Conservation (phyloP, 2,113 vertebrate species). For the Rhinichthys klamathensis region DNA sequence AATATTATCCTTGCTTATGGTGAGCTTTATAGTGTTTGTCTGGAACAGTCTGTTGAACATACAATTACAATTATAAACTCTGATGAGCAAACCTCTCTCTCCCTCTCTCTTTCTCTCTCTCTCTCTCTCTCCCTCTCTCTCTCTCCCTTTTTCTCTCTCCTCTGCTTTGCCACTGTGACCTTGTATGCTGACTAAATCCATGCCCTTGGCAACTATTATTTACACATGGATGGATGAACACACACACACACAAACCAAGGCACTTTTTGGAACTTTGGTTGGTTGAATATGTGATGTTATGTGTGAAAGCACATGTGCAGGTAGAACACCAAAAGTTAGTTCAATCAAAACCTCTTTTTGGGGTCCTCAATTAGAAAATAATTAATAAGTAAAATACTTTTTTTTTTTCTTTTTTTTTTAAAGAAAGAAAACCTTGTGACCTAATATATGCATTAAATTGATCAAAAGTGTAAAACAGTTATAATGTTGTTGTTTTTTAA, state of each 20-base stretch:
- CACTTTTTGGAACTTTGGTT: slow-evolving; percentile 24
- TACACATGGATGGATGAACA: slow-evolving; percentile 42
- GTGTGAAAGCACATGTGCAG: not conserved
- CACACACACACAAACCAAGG: slow-evolving; percentile 29
- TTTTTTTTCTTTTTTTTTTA: too few relatives aligned
- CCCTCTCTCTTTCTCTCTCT: not conserved
- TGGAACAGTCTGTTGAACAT: slow-evolving; percentile 40
- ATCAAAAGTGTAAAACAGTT: not conserved
- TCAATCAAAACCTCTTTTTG: not conserved
- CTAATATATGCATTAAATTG: not conserved
- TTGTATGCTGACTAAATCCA: slow-evolving; percentile 58
- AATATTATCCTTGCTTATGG: slow-evolving; percentile 14
- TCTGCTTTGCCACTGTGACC: slow-evolving; percentile 43
- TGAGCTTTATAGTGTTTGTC: slow-evolving; percentile 43
- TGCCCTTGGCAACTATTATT: slow-evolving; percentile 57
- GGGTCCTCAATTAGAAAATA: not conserved
- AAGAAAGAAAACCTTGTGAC: too few relatives aligned
- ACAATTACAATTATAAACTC: slow-evolving; percentile 30
- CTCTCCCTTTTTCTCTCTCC: not conserved
- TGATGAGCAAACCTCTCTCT: slow-evolving; percentile 12
- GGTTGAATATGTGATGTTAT: slow-evolving; percentile 8
- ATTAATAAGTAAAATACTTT: too few relatives aligned
- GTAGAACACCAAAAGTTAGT: not conserved
- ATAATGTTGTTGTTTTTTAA: not conserved
- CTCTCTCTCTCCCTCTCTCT: not conserved